phyloP scores from a whole-genome alignment of 2,113 vertebrate genomes.

The Symphodus melops region DNA sequence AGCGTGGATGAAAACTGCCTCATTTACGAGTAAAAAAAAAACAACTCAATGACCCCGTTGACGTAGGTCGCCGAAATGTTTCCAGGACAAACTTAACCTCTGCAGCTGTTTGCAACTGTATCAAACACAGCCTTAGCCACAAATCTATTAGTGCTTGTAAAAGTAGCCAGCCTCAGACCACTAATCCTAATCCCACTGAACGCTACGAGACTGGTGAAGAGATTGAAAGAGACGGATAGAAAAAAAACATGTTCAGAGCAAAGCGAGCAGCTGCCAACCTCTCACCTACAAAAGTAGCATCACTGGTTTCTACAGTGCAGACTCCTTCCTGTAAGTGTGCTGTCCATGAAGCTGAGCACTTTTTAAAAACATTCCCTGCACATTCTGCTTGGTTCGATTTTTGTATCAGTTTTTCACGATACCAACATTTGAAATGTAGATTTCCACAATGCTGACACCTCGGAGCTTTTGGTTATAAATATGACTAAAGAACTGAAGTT shows the following conservation, averaged over 20 bases:
- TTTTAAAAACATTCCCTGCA: too few relatives aligned
- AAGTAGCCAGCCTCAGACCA: constrained; percentile 51
- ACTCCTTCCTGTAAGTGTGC: not conserved
- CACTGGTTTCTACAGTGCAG: not conserved
- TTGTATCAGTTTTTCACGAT: too few relatives aligned
- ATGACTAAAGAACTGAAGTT: too few relatives aligned
- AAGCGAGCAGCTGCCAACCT: not conserved
- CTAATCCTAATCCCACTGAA: constrained; percentile 78
- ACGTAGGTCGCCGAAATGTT: constrained; percentile 3
- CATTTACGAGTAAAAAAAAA: not conserved
- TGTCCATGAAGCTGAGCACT: not conserved
- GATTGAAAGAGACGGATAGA: not conserved
- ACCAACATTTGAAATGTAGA: too few relatives aligned
- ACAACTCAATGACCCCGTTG: not conserved
- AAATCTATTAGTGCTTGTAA: constrained; percentile 80
- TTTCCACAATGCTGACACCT: too few relatives aligned
- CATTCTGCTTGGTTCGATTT: too few relatives aligned
- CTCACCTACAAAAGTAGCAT: not conserved
- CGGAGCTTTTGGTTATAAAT: too few relatives aligned
- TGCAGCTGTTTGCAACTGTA: not conserved
- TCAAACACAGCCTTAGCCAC: constrained; percentile 38
- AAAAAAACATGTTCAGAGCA: not conserved
- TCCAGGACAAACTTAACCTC: constrained; percentile 1
- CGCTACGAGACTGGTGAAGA: not conserved
- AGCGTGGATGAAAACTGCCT: not conserved